These are phyloP conservation scores for Pachypanchax playfairii DNA, from an alignment of 2,113 vertebrate species.

Conservation along the genomic window DNA sequence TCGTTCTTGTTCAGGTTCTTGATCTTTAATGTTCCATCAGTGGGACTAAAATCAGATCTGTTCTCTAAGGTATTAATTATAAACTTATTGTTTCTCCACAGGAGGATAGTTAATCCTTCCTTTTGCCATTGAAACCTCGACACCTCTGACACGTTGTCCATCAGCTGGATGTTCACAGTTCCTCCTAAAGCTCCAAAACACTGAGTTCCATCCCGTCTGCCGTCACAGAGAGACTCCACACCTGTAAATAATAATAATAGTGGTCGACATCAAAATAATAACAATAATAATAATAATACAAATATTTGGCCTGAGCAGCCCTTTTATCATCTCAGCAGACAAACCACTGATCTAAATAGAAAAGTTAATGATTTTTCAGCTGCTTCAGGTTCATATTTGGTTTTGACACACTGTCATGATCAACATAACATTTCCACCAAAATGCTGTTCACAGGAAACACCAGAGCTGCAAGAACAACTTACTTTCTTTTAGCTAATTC, in stretches of 20 bases:
- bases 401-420: too few species aligned
- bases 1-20: constrained; percentile 30
- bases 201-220: constrained; percentile 27
- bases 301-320: too few species aligned
- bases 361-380: too few species aligned
- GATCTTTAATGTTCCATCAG: constrained; percentile 42
- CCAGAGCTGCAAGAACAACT: too few species aligned
- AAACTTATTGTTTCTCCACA: accelerated
- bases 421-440: too few species aligned
- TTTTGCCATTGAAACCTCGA: accelerated
- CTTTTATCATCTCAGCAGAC: too few species aligned
- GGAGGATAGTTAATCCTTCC: accelerated
- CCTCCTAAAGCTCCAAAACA: constrained; percentile 65
- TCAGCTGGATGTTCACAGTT: constrained; percentile 47
- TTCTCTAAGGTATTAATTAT: accelerated
- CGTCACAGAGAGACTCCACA: constrained; percentile 43
- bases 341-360: too few species aligned
- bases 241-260: constrained; percentile 21
- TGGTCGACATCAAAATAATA: neutral
- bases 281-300: neutral
- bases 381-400: too few species aligned
- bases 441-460: too few species aligned
- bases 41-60: constrained; percentile 11
- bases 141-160: neutral
- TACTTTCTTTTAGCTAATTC: too few species aligned